phyloP scores from a whole-genome alignment of 2,888 invertebrate species.

The Pandemis cinnamomeana region DNA sequence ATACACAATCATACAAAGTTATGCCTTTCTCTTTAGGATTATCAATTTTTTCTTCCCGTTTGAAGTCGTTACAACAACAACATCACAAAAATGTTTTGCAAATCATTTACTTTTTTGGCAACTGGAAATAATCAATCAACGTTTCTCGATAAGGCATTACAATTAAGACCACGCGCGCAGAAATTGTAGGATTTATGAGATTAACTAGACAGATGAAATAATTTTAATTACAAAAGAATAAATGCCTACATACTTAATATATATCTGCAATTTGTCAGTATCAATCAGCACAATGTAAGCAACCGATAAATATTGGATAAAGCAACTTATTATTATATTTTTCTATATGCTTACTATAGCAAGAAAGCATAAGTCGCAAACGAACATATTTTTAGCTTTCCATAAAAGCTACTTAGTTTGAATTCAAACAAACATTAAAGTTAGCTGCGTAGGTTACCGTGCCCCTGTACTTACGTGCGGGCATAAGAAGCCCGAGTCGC shows the following conservation, averaged over 20 bases:
- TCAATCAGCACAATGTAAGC: too few relatives aligned
- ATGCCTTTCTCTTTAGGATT: not conserved
- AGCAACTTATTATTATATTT: too few relatives aligned
- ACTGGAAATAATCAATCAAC: constrained; percentile 29
- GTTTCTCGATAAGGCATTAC: constrained; percentile 46
- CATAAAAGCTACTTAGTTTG: constrained; percentile 33
- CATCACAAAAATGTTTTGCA: constrained; percentile 14
- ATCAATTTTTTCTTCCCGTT: not conserved
- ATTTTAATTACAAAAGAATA: too few relatives aligned
- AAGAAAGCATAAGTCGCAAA: constrained; percentile 11
- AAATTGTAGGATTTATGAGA: too few relatives aligned
- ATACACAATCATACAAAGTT: constrained; percentile 34
- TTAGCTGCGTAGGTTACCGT: constrained; percentile 37
- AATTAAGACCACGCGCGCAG: constrained; percentile 31
- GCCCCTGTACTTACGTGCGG: constrained; percentile 42
- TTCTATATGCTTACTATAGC: too few relatives aligned
- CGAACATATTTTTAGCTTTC: constrained; percentile 32
- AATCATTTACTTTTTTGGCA: not conserved
- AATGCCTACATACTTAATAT: too few relatives aligned
- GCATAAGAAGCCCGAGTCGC: constrained; percentile 64
- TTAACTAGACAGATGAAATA: too few relatives aligned
- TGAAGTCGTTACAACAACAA: not conserved
- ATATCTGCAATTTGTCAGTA: too few relatives aligned
- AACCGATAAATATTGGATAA: not conserved
- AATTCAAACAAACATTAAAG: constrained; percentile 37